Evolutionary conservation across 2,888 invertebrate genomes (phyloP).

Genomic region (Pammene fasciana): DNA sequence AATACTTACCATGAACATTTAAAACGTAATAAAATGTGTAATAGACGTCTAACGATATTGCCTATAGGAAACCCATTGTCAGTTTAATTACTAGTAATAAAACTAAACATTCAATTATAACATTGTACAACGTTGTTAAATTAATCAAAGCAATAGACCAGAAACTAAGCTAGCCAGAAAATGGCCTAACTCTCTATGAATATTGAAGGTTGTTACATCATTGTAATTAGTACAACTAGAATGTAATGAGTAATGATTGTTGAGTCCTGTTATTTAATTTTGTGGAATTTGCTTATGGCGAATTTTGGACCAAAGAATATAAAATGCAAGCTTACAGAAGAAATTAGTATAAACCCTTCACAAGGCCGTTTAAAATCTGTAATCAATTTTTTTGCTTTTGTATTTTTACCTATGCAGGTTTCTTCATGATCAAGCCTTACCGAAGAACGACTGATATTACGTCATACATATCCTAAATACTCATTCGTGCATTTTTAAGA

Average conservation of each 20-base stretch:
- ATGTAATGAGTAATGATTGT: not conserved
- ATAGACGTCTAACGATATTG: not conserved
- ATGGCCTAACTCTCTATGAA: not conserved
- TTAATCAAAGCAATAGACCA: slow-evolving; percentile 17
- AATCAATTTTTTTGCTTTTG: no score
- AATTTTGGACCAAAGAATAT: no score
- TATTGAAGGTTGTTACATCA: not conserved
- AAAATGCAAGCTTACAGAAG: no score
- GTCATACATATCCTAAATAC: no score
- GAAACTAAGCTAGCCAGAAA: not conserved
- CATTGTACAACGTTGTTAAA: slow-evolving; percentile 5
- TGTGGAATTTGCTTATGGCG: not conserved
- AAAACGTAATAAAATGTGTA: not conserved
- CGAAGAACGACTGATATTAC: no score
- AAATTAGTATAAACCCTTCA: no score
- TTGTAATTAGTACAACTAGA: not conserved
- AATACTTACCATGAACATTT: no score
- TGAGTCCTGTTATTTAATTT: not conserved
- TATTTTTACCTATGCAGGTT: no score
- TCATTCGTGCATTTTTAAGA: no score
- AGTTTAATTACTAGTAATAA: slow-evolving; percentile 21
- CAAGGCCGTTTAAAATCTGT: no score
- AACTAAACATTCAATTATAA: slow-evolving; percentile 18
- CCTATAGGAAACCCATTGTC: slow-evolving; percentile 4
- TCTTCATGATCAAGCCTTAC: no score